phyloP scores from a whole-genome alignment of 1,140 invertebrate genomes.

The Euschistus heros region DNA sequence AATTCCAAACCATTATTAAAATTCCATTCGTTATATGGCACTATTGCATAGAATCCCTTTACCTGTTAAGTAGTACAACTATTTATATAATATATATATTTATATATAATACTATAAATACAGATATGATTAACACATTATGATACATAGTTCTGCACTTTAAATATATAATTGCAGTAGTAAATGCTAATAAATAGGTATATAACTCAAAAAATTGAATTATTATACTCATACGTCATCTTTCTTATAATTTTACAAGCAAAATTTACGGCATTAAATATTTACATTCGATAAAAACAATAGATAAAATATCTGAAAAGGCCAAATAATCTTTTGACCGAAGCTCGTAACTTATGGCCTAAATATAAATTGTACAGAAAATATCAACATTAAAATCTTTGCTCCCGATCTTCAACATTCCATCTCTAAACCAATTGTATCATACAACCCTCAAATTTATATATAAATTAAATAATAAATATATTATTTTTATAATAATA shows the following conservation, averaged over 20 bases:
- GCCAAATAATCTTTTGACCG: slow-evolving; percentile 6
- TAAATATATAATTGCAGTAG: slow-evolving; percentile 11
- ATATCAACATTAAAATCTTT: slow-evolving; percentile 14
- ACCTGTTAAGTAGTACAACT: slow-evolving; percentile 4
- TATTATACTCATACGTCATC: slow-evolving; percentile 1
- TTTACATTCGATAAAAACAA: slow-evolving; percentile 15
- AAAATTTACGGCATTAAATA: slow-evolving; percentile 15
- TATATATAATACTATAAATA: slow-evolving; percentile 15
- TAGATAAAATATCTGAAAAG: slow-evolving; percentile 16
- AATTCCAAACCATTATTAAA: slow-evolving; percentile 16
- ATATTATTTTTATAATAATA: slow-evolving; percentile 11
- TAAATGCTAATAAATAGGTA: slow-evolving; percentile 12
- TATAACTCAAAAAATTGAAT: slow-evolving; percentile 6
- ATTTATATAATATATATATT: slow-evolving; percentile 1
- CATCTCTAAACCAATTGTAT: slow-evolving; percentile 12
- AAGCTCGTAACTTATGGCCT: slow-evolving; percentile 17
- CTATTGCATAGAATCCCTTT: slow-evolving; percentile 6
- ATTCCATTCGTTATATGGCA: slow-evolving; percentile 8
- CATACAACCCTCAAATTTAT: slow-evolving; percentile 3
- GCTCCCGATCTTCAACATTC: slow-evolving; percentile 12
- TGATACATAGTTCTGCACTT: slow-evolving; percentile 10
- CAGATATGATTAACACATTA: slow-evolving; percentile 16
- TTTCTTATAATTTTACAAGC: slow-evolving; percentile 15
- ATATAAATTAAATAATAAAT: slow-evolving; percentile 18
- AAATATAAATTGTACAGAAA: slow-evolving; percentile 15